phyloP scores from a whole-genome alignment of 2,797 vertebrate genomes.

The Phoxinus dragarum region DNA sequence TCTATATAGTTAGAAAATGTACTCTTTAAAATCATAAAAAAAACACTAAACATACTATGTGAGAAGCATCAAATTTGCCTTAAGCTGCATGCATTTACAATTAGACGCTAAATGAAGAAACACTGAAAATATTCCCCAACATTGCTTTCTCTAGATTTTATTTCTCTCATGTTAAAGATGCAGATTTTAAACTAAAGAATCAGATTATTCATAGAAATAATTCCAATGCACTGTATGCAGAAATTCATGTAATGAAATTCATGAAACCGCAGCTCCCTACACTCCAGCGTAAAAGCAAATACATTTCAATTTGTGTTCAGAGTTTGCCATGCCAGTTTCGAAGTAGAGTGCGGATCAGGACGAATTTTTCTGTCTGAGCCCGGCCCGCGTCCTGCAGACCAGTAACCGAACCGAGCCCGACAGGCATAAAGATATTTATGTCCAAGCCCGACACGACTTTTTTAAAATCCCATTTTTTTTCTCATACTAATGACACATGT shows the following conservation, averaged over 20 bases:
- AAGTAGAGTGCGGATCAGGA: no score
- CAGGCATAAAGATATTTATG: no score
- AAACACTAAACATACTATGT: not conserved
- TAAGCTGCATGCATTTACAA: not conserved
- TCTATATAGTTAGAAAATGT: not conserved
- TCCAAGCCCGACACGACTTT: no score
- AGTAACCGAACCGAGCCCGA: no score
- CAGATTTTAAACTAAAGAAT: not conserved
- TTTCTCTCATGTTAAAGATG: not conserved
- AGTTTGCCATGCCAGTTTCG: not conserved
- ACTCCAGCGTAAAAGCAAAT: not conserved
- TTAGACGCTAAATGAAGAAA: not conserved
- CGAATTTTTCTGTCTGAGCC: no score
- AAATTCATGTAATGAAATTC: not conserved
- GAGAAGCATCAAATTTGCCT: not conserved
- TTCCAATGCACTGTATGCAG: no score
- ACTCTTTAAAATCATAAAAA: not conserved
- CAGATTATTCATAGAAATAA: not conserved
- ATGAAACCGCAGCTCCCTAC: not conserved
- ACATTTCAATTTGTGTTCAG: not conserved
- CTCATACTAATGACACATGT: no score
- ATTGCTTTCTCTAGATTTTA: not conserved
- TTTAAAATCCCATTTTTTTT: no score
- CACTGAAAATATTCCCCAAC: not conserved
- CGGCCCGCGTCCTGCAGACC: no score